Base-by-base conservation (phyloP, 2,797 vertebrate genomes). In the Nothura maculosa region DNA sequence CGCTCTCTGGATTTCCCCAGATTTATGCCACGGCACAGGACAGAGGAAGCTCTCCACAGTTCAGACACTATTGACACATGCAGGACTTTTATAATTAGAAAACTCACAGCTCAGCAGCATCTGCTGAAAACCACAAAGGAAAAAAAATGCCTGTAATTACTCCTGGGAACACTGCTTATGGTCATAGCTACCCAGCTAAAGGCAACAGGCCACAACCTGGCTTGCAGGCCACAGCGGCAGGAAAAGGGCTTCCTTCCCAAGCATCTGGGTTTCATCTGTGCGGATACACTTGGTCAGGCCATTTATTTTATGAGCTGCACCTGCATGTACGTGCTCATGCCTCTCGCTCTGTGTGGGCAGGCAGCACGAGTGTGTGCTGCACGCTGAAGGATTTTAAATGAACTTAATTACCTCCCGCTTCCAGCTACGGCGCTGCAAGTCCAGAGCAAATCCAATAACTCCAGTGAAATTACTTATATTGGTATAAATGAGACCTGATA, bases 261-360 rank as follows among this genome's bases (percentile, higher is more conserved):
- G 66, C 76, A 95, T 94, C 91, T 97, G 96, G 89, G 38, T 93
- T 95, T 92, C 92, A 94, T 95, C 94, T 86, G 30, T 82, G 43
- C 2, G 19, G 78, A 75, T 63, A 8, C 36, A n/a, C 61, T 87
- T 55, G 79, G 94, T 83, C 75, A 82, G 66, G 64, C 63, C 0
- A 0, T 84, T 96, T 80, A 55, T 95, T 96, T 95, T 89, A 83
- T n/a, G 58, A 92, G n/a, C n/a, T 58, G 10, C 24, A 60, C 28
- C 70, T 58, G 47, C 36, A 67, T 15, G 9, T 63, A n/a, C 34
- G 55, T 50, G 89, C 42, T 78, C 75, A 10, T 18, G 40, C 12
- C 13, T 34, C 50, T 80, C 55, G 75, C 36, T 36, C 47, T 58
- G 69, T 6, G 77, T 74, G 54, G 36, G 84, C 0, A 6, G 52